Percentiles rank a stretch among this genome's conserved stretches.
Evolutionary conservation across 1,140 invertebrate species (phyloP).

Genomic region (Zeugodacus cucurbitae): DNA sequence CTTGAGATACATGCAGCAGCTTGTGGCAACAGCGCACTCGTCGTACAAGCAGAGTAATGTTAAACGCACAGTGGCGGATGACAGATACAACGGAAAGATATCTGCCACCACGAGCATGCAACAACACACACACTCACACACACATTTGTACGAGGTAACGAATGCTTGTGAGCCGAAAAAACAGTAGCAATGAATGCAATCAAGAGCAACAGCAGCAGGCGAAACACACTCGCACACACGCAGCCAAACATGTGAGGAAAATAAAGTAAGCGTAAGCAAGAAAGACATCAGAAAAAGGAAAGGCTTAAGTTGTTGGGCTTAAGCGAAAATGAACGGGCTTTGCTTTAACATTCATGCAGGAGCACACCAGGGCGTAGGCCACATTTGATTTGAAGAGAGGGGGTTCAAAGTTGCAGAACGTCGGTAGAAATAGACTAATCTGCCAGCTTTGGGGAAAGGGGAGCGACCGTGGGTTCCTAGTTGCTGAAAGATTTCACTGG

Average conservation of each 20-base stretch:
- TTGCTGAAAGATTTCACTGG: too few species aligned
- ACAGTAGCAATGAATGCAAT: constrained; percentile 33
- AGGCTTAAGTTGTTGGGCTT: constrained; percentile 33
- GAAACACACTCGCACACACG: not conserved
- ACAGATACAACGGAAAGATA: constrained; percentile 24
- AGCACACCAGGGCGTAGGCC: not conserved
- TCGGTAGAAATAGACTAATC: too few species aligned
- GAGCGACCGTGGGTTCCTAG: too few species aligned
- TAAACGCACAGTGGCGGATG: constrained; percentile 30
- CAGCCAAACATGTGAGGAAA: not conserved
- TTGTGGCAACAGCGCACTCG: constrained; percentile 1
- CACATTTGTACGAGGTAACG: not conserved
- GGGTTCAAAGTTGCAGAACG: too few species aligned
- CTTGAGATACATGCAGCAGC: constrained; percentile 29
- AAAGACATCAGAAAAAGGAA: constrained; percentile 21
- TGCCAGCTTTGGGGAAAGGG: too few species aligned
- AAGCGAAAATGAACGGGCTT: not conserved
- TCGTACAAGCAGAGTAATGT: constrained; percentile 24
- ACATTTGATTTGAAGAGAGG: not conserved
- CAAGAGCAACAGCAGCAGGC: not conserved
- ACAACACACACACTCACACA: not conserved
- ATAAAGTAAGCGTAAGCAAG: not conserved
- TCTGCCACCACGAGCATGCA: not conserved
- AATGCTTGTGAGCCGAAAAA: not conserved
- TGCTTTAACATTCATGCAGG: constrained; percentile 13